Percentiles rank a stretch among this genome's conserved stretches.
Conservation (phyloP, 2,888 invertebrate species). For the Ochlodes sylvanus region DNA sequence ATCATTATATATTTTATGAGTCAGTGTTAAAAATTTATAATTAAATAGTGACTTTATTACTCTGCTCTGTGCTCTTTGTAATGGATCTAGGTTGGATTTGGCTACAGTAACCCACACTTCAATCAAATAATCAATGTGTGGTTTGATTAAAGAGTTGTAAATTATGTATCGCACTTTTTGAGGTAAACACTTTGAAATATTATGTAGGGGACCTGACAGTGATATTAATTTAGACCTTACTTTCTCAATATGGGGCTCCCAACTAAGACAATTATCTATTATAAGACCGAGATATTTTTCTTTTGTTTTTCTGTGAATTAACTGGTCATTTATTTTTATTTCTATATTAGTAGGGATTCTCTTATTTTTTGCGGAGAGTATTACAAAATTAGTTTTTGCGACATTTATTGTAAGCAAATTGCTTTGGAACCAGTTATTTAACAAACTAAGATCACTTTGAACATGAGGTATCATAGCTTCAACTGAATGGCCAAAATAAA, state of each 20-base stretch:
- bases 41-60: constrained; percentile 29
- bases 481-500: constrained; percentile 40
- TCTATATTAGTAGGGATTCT: neutral
- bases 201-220: constrained; percentile 37
- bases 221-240: constrained; percentile 39
- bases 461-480: constrained; percentile 20
- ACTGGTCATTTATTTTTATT: constrained; percentile 15
- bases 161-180: constrained; percentile 23
- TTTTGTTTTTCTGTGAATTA: constrained; percentile 12
- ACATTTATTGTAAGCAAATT: constrained; percentile 36
- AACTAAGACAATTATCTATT: constrained; percentile 38
- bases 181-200: constrained; percentile 36
- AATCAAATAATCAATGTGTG: constrained; percentile 43
- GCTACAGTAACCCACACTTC: constrained; percentile 30
- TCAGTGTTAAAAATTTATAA: constrained; percentile 19
- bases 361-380: constrained; percentile 25
- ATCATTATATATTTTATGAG: no score
- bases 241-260: constrained; percentile 42
- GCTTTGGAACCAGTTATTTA: constrained; percentile 40
- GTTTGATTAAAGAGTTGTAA: constrained; percentile 41
- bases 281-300: constrained; percentile 45
- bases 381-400: constrained; percentile 18
- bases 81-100: constrained; percentile 10
- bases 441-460: constrained; percentile 40
- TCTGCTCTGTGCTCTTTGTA: constrained; percentile 32